These are phyloP conservation scores for Myotis myotis DNA, from an alignment of 2,797 vertebrate genomes.

Conservation along the genomic window DNA sequence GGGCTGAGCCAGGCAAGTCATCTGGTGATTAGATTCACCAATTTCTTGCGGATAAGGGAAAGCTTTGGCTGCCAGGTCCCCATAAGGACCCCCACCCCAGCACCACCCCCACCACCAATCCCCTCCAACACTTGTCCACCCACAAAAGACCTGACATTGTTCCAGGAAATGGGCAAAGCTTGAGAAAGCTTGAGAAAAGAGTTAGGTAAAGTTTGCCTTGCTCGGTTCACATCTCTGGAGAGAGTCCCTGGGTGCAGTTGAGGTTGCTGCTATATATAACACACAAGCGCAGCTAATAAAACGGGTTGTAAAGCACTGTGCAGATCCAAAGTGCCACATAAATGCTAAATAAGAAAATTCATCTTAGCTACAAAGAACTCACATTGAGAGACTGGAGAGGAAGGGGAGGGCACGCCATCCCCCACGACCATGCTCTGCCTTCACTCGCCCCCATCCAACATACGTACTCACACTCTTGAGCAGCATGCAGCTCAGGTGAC, in stretches of 20 bases:
- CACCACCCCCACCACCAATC: not conserved
- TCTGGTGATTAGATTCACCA: not conserved
- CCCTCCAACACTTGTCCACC: not conserved
- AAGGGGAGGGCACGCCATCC: not conserved
- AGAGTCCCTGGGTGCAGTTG: constrained; percentile 33
- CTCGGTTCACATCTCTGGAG: not conserved
- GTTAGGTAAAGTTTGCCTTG: not conserved
- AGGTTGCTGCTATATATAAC: constrained; percentile 61
- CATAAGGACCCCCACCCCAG: accelerated
- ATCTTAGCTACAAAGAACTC: constrained; percentile 63
- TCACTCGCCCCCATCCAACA: not conserved
- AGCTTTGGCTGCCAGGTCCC: not conserved
- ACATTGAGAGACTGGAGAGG: not conserved
- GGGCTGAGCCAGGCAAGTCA: not conserved
- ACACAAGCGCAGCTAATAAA: constrained; percentile 62
- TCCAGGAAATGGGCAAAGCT: not conserved
- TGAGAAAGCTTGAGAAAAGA: not conserved
- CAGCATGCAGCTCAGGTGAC: not conserved
- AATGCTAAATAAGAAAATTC: constrained; percentile 74
- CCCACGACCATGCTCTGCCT: not conserved
- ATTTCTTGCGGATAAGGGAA: not conserved
- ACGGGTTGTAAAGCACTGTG: constrained; percentile 61
- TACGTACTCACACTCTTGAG: not conserved
- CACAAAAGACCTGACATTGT: not conserved
- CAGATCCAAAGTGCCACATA: constrained; percentile 66